These are phyloP conservation scores for Denticeps clupeoides DNA, from an alignment of 2,797 vertebrate species.

Conservation along the genomic window DNA sequence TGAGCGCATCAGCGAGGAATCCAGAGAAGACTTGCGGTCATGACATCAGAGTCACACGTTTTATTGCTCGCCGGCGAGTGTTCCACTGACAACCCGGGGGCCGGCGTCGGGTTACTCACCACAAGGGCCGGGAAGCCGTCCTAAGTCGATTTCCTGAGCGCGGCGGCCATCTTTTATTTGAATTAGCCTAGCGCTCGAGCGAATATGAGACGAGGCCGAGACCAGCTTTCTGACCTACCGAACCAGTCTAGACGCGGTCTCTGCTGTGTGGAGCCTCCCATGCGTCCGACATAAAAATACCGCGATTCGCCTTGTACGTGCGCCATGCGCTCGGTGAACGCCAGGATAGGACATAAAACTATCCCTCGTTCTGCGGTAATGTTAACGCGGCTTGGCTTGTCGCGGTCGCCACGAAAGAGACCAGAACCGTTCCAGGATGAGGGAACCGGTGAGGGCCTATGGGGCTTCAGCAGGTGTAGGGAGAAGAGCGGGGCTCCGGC, in stretches of 20 bases:
- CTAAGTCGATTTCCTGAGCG: constrained; percentile 30
- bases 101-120: constrained; percentile 24
- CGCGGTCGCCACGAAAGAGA: no score
- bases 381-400: no score
- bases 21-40: constrained; percentile 24
- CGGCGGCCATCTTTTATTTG: constrained; percentile 20
- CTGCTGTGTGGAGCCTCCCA: no score
- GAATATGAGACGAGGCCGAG: neutral
- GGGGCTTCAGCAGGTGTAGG: constrained; percentile 29
- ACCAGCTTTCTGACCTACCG: no score
- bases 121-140: constrained; percentile 23
- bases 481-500: constrained; percentile 5
- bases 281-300: no score
- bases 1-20: constrained; percentile 32
- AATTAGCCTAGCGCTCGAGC: no score
- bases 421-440: no score
- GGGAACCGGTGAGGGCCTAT: constrained; percentile 18
- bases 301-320: no score
- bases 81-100: constrained; percentile 24
- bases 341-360: no score
- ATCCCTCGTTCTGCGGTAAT: no score
- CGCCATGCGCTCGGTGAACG: no score
- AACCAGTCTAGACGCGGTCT: no score
- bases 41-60: constrained; percentile 35
- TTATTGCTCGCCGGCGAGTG: constrained; percentile 24